Base-by-base conservation (phyloP, 2,888 invertebrate genomes). In the Heliconius ismenius region DNA sequence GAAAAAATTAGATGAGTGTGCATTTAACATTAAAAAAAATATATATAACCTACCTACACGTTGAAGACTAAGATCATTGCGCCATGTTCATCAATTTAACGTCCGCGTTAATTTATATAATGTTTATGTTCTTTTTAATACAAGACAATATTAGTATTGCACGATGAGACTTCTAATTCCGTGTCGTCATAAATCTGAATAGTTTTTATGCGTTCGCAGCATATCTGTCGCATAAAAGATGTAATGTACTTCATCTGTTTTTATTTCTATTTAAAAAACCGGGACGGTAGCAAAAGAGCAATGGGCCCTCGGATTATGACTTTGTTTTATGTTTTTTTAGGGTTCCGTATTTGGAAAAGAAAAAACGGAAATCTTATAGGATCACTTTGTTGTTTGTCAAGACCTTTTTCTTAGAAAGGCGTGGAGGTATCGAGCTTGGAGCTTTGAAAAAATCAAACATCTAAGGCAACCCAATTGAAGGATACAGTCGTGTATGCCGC, bases 91-190 rank as follows among this genome's bases (percentile, higher is more conserved):
- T 32, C 49, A 76, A 74, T 77, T 75, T 77, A 79, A 79, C 78
- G 86, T 87, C 85, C 86, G 87, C 85, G 81, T 43, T 84, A 87
- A 87, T 90, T 88, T 87, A 87, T 86, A 84, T 85, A 81, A 81
- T 86, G 87, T 90, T 89, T 86, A 86, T 84, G 83, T 81, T 81
- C 79, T 77, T 81, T 86, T 85, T 85, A 86, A 84, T 82, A 86
- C 86, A 82, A 86, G 89, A 90, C 87, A 86, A 87, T 76, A 77
- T 84, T 85, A 84, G 83, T 84, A 83, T 84, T 82, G 83, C 82
- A 83, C 82, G 87, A 86, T 85, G 88, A 86, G 84, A 85, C 86
- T 86, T 89, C 89, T 91, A 88, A 89, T 87, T 89, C 85, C 76
- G 86, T 88, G 89, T 88, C 87, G 87, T 90, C 89, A 86, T 89